Evolutionary conservation across 2,797 vertebrate species (phyloP).

Genomic region (Ataeniobius toweri): DNA sequence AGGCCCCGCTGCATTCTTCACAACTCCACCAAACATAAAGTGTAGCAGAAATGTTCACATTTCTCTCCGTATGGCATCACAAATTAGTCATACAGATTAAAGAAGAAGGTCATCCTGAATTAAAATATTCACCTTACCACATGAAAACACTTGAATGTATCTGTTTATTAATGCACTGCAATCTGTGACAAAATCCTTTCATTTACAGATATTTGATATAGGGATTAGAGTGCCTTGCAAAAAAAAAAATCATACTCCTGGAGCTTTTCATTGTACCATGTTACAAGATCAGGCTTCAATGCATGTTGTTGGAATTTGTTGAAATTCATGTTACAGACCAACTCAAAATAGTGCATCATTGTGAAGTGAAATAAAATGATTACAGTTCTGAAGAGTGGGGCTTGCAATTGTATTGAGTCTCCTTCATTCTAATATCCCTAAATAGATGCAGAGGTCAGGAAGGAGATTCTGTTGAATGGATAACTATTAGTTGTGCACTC

Average conservation of each 20-base stretch:
- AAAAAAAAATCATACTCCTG: not conserved
- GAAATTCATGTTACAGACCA: not conserved
- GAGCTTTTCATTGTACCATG: not conserved
- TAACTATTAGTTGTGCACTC: too few species aligned
- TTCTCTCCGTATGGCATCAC: slow-evolving; percentile 32
- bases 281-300: not conserved
- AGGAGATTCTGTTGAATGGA: too few species aligned
- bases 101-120: slow-evolving; percentile 24
- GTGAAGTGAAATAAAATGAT: not conserved
- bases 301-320: not conserved
- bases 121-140: slow-evolving; percentile 14
- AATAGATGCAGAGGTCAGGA: not conserved
- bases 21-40: slow-evolving; percentile 42
- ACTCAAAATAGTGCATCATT: not conserved
- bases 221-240: not conserved
- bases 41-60: slow-evolving; percentile 51
- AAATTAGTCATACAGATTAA: slow-evolving; percentile 52
- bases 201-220: slow-evolving; percentile 16
- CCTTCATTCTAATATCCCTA: not conserved
- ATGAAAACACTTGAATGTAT: slow-evolving; percentile 10
- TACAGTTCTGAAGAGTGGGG: not conserved
- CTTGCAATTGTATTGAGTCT: not conserved
- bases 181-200: slow-evolving; percentile 19
- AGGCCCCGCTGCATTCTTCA: slow-evolving; percentile 63
- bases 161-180: slow-evolving; percentile 5